phyloP scores from a whole-genome alignment of 2,888 invertebrate genomes.

The Dryococelus australis region DNA sequence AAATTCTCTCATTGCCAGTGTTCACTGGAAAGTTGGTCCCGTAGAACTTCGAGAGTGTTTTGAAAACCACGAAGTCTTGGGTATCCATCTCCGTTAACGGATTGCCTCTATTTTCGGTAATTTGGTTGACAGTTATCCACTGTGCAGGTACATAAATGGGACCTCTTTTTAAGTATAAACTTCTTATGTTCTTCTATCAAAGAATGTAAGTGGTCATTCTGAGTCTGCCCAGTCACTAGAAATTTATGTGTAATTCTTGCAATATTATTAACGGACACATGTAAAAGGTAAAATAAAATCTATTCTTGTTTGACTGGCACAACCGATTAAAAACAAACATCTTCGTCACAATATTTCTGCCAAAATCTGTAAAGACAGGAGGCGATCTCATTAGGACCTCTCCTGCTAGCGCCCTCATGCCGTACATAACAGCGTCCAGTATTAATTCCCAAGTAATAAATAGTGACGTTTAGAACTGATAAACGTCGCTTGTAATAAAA shows the following conservation, averaged over 20 bases:
- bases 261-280: neutral
- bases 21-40: neutral
- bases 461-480: too few relatives aligned
- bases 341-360: too few relatives aligned
- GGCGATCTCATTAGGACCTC: too few relatives aligned
- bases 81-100: neutral
- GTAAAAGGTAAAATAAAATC: too few relatives aligned
- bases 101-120: neutral
- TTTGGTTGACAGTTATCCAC: neutral
- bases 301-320: too few relatives aligned
- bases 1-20: neutral
- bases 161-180: neutral
- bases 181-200: neutral
- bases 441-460: too few relatives aligned
- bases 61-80: too few relatives aligned
- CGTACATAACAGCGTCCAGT: too few relatives aligned
- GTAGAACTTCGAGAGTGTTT: neutral
- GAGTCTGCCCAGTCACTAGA: neutral
- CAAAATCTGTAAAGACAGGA: too few relatives aligned
- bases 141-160: neutral
- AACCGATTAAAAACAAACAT: too few relatives aligned
- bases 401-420: too few relatives aligned
- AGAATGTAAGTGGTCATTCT: slow-evolving; percentile 3
- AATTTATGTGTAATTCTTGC: neutral
- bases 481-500: too few relatives aligned